Evolutionary conservation across 2,797 vertebrate genomes (phyloP).

Genomic region (Masticophis lateralis): DNA sequence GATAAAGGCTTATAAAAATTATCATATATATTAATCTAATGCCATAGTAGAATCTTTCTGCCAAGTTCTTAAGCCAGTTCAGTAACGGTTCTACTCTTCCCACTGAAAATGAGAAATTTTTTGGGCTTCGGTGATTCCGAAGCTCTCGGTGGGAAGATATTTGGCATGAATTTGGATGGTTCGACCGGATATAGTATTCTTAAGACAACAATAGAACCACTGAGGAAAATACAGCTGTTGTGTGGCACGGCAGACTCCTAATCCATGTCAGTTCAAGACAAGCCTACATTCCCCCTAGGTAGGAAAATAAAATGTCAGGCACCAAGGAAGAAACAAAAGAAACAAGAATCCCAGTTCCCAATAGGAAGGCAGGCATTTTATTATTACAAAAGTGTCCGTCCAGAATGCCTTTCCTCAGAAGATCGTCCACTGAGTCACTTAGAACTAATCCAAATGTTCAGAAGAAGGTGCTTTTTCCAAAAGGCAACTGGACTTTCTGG

Average conservation of each 20-base stretch:
- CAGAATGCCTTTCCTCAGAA: neutral
- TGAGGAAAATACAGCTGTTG: slow-evolving; percentile 12
- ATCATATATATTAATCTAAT: slow-evolving; percentile 56
- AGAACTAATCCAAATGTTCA: neutral
- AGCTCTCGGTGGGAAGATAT: slow-evolving; percentile 35
- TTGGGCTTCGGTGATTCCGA: slow-evolving; percentile 39
- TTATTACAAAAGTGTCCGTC: neutral
- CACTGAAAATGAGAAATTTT: slow-evolving; percentile 39
- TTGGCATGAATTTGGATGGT: slow-evolving; percentile 29
- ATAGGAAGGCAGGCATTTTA: neutral
- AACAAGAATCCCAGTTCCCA: neutral
- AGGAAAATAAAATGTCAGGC: neutral
- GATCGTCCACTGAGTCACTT: neutral
- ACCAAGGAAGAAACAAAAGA: slow-evolving; percentile 4
- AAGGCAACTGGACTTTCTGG: no score
- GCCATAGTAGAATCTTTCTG: slow-evolving; percentile 38
- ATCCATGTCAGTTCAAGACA: slow-evolving; percentile 35
- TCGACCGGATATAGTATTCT: slow-evolving; percentile 23
- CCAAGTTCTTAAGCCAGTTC: slow-evolving; percentile 43
- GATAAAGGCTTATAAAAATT: slow-evolving; percentile 60
- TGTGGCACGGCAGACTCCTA: slow-evolving; percentile 14
- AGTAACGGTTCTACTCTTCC: slow-evolving; percentile 34
- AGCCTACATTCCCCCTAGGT: neutral
- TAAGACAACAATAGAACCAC: slow-evolving; percentile 26
- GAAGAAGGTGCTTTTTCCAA: neutral